Conservation (phyloP, 1,140 invertebrate species). For the Habropoda laboriosa region DNA sequence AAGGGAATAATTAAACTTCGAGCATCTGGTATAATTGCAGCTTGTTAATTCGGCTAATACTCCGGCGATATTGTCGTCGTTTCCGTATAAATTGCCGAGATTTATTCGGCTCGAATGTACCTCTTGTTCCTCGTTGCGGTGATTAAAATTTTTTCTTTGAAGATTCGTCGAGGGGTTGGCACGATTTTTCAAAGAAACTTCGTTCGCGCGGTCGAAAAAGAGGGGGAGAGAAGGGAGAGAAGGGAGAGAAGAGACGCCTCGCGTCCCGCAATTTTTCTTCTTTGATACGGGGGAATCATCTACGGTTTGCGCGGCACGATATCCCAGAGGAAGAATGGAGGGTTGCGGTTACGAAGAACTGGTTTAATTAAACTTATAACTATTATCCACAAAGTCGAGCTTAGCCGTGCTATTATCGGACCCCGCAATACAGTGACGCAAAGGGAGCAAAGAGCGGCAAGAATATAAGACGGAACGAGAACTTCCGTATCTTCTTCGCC, state of each 20-base stretch:
- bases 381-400: slow-evolving; percentile 49
- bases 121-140: not conserved
- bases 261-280: slow-evolving; percentile 34
- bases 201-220: not conserved
- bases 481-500: slow-evolving; percentile 20
- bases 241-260: no score
- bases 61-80: not conserved
- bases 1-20: not conserved
- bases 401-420: slow-evolving; percentile 39
- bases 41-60: not conserved
- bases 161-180: not conserved
- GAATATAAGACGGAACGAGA: slow-evolving; percentile 33
- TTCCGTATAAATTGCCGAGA: not conserved
- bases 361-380: slow-evolving; percentile 59
- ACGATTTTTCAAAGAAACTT: not conserved
- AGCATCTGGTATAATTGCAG: not conserved
- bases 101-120: not conserved
- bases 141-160: slow-evolving; percentile 13
- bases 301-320: not conserved
- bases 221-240: not conserved
- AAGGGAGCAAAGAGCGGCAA: slow-evolving; percentile 25
- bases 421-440: slow-evolving; percentile 35
- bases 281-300: slow-evolving; percentile 41
- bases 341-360: slow-evolving; percentile 19
- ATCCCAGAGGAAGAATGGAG: slow-evolving; percentile 41